A percentile compares a stretch with the other conserved stretches of the same genome.
Conservation (phyloP, 2,888 invertebrate genomes). For the Rhyacophila evoluta region DNA sequence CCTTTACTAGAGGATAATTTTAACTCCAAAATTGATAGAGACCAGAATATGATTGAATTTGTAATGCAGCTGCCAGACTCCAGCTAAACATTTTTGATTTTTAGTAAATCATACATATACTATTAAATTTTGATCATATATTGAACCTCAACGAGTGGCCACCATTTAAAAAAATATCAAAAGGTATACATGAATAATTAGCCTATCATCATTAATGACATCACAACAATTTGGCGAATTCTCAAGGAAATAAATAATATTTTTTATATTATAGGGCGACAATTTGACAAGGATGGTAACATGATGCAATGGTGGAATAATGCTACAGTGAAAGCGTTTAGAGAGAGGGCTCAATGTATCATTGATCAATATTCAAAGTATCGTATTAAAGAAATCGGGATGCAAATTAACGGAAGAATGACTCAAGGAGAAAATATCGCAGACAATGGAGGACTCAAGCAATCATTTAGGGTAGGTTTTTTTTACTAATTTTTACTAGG, state of each 20-base stretch:
- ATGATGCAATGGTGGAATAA: slow-evolving; percentile 95
- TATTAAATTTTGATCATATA: too few species aligned
- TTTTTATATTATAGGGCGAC: slow-evolving; percentile 78
- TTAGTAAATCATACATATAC: too few species aligned
- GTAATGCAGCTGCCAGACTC: too few species aligned
- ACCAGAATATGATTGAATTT: too few species aligned
- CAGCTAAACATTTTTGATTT: too few species aligned
- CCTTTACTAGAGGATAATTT: too few species aligned
- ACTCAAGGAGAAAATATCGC: slow-evolving; percentile 94
- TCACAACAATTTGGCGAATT: too few species aligned
- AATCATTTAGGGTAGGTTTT: slow-evolving; percentile 80
- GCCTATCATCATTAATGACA: too few species aligned
- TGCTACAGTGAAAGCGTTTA: slow-evolving; percentile 82
- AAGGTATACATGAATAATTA: slow-evolving; percentile 4
- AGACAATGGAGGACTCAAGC: slow-evolving; percentile 92
- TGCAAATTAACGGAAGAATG: slow-evolving; percentile 79
- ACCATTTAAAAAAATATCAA: background rate
- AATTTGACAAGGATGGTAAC: slow-evolving; percentile 91
- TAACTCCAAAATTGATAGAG: too few species aligned
- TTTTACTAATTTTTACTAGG: too few species aligned
- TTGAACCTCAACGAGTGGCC: too few species aligned
- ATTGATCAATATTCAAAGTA: slow-evolving; percentile 90
- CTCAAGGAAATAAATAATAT: too few species aligned
- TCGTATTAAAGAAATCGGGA: slow-evolving; percentile 81
- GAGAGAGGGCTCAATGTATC: slow-evolving; percentile 85